Evolutionary conservation across 1,140 invertebrate genomes (phyloP), one percentile per base, ranked within the genome.

Genomic region (Phocides pigmalion): DNA sequence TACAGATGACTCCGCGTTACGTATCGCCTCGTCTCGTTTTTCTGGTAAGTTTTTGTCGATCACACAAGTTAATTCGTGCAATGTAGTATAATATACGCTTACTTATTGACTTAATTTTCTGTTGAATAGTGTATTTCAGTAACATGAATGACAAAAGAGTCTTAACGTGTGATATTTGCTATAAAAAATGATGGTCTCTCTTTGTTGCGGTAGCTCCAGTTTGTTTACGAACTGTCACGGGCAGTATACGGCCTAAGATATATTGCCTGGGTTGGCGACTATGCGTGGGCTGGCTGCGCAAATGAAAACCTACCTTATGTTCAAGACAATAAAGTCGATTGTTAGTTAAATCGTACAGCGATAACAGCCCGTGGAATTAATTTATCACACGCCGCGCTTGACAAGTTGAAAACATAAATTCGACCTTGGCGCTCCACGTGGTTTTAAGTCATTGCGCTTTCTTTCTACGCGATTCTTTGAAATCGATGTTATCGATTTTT

Each of bases 331-430:
- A 83, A 72, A 65, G 76, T 73, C 53, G 5, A 76, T 66, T 79
- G 37, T 84, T 19, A 17, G 17, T 0, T 56, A 47, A 28, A 22
- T 5, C 1, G 16, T 35, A 17, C 16, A 42, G 74, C 80, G 79
- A 87, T 90, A 90, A 88, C 87, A 85, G 82, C 84, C 81, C 84
- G 86, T 89, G 84, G 89, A 89, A 90, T 91, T 91, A 91, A 91
- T 91, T 91, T 91, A 91, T 91, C 86, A 90, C 89, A 89, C 86
- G 87, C 87, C 89, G 86, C 82, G 87, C 87, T 91, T 91, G 89
- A 91, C 89, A 91, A 91, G 89, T 91, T 91, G 89, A 91, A 91
- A 91, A 91, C 89, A 91, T 91, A 91, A 91, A 91, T 91, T 91
- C 89, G 89, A 91, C 89, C 89, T 91, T 91, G 89, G 76, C 80